These are phyloP conservation scores for Falco naumanni DNA, from an alignment of 2,797 vertebrate species.

Conservation along the genomic window DNA sequence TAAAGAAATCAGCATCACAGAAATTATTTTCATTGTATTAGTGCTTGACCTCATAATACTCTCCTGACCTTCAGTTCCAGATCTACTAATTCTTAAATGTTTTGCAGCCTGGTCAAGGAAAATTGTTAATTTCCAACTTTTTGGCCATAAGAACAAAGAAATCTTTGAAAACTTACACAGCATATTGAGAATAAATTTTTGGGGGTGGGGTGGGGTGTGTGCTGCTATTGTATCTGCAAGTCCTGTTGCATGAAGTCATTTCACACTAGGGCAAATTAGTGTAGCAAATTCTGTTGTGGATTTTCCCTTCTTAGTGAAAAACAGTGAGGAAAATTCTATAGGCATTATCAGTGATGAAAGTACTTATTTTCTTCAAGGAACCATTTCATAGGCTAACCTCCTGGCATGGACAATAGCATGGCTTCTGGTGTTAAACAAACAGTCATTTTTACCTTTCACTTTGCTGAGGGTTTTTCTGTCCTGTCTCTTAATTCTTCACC, in stretches of 20 bases:
- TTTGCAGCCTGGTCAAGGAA: background rate
- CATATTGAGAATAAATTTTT: background rate
- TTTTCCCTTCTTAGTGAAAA: background rate
- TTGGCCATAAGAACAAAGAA: background rate
- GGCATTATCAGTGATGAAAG: background rate
- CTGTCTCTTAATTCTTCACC: background rate
- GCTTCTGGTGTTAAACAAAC: background rate
- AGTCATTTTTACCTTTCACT: background rate
- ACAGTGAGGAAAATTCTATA: background rate
- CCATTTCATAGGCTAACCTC: background rate
- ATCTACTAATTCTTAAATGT: background rate
- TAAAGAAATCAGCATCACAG: background rate
- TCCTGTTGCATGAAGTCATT: background rate
- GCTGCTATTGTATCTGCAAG: background rate
- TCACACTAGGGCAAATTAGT: background rate
- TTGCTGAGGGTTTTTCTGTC: background rate
- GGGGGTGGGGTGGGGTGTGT: too few species aligned
- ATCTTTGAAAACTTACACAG: background rate
- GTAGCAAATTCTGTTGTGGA: background rate
- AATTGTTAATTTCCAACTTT: background rate
- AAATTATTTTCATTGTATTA: background rate
- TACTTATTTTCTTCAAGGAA: background rate
- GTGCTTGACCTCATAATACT: background rate
- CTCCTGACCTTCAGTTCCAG: background rate
- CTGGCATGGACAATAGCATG: background rate